Base-by-base conservation (phyloP, 2,888 invertebrate species). In the Hyposoter didymator region DNA sequence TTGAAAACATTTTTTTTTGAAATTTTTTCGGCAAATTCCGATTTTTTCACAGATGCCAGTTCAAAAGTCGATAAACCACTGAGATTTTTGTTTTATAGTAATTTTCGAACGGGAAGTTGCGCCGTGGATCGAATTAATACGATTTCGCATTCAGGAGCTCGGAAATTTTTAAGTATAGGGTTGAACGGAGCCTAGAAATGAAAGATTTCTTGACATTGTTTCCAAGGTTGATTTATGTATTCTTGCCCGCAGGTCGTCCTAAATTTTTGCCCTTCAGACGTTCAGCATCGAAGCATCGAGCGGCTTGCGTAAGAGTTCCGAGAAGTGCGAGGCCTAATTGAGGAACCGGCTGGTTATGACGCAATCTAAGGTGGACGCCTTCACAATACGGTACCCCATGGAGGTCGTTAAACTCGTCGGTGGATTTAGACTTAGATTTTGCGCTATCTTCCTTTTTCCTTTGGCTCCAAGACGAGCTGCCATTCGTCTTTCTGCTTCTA, bases 361-460 rank as follows among this genome's bases (percentile, higher is more conserved):
- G 90, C 88, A 90, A 91, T 88, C 89, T 90, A 89, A 89, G 88
- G 86, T 89, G 87, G 84, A 89, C 87, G 87, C 82, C 88, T 88
- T 87, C 83, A 76, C 85, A 79, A 79, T 87, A 80, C 83, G 85
- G 80, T 85, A 80, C 45, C 80, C 80, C 52, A 70, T 74, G 7
- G 52, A 86, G 91, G 90, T 90, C 91, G 89, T 88, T 89, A 90
- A 90, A 90, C 83, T 35, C 87, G 89, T 87, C 89, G 89, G 88
- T 88, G 88, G 83, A 84, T 90, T 89, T 87, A 88, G 89, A 87
- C 87, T 87, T 86, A 84, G 88, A 87, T 78, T 70, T 85, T 49
- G 74, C 67, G 75, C 80, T 76, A 59, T 66, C 35, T 19, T 74
- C 82, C 84, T 28, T 32, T n/a, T 19, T 35, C 52, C n/a, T 45